Percentiles rank a stretch among this genome's conserved stretches.
Evolutionary conservation across 2,888 invertebrate species (phyloP).

Genomic region (Polia nebulosa): DNA sequence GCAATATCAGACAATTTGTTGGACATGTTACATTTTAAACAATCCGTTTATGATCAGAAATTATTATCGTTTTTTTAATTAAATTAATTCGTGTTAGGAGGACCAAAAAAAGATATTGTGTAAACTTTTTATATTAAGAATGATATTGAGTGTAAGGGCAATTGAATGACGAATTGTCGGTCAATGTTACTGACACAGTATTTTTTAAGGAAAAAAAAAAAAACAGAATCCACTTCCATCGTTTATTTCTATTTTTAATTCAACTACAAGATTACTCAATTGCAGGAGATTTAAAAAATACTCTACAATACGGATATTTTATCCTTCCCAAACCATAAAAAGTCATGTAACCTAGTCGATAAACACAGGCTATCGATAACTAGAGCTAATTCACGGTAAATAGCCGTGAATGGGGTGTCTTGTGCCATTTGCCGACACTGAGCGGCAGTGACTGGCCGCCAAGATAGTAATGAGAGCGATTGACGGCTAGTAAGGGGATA

Average conservation of each 20-base stretch:
- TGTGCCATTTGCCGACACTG: constrained; percentile 82
- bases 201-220: too few relatives aligned
- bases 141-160: constrained; percentile 17
- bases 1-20: constrained; percentile 56
- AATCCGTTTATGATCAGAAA: constrained; percentile 6
- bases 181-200: not conserved
- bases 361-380: constrained; percentile 75
- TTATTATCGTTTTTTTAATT: constrained; percentile 28
- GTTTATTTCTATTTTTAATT: not conserved
- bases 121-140: not conserved
- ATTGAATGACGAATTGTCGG: constrained; percentile 19
- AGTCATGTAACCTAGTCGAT: constrained; percentile 70
- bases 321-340: constrained; percentile 36
- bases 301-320: not conserved
- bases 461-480: constrained; percentile 74
- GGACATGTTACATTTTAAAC: constrained; percentile 47
- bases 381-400: constrained; percentile 80
- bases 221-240: too few relatives aligned
- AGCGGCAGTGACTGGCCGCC: constrained; percentile 55
- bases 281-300: not conserved
- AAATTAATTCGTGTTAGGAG: constrained; percentile 17
- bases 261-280: not conserved
- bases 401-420: constrained; percentile 82
- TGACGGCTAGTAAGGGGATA: constrained; percentile 73
- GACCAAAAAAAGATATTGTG: constrained; percentile 27